Evolutionary conservation across 2,888 invertebrate species (phyloP).

Genomic region (Pilophorus perplexus): DNA sequence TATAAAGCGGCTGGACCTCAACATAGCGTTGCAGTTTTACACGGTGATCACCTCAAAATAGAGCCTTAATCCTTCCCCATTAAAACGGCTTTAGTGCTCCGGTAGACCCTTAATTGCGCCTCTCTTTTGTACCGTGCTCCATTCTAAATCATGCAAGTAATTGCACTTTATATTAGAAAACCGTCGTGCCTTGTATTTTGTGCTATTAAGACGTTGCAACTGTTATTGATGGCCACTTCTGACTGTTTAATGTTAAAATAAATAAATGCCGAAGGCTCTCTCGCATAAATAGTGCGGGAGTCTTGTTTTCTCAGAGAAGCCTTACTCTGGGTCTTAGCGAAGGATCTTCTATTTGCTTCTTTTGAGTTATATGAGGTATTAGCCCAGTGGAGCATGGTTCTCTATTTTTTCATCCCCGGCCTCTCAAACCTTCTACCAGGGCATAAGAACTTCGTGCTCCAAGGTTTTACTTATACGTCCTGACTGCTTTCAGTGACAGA

Average conservation of each 20-base stretch:
- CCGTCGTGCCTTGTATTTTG: slow-evolving; percentile 41
- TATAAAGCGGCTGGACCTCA: no score
- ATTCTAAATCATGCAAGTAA: slow-evolving; percentile 37
- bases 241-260: slow-evolving; percentile 41
- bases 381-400: background rate
- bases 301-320: slow-evolving; percentile 30
- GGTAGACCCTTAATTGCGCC: slow-evolving; percentile 25
- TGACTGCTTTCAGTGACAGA: no score
- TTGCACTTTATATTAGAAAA: slow-evolving; percentile 39
- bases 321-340: background rate
- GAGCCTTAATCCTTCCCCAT: slow-evolving; percentile 1
- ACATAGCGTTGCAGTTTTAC: slow-evolving; percentile 14
- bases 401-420: slow-evolving; percentile 9
- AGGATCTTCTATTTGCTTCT: slow-evolving; percentile 18
- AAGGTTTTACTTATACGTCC: no score
- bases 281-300: slow-evolving; percentile 36
- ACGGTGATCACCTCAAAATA: slow-evolving; percentile 16
- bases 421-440: background rate
- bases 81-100: slow-evolving; percentile 14
- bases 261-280: slow-evolving; percentile 29
- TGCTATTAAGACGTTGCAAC: slow-evolving; percentile 41
- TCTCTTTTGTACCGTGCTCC: slow-evolving; percentile 7
- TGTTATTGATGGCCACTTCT: slow-evolving; percentile 34
- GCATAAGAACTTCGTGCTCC: no score
- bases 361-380: slow-evolving; percentile 31